Base-by-base conservation (phyloP, 2,113 vertebrate genomes). In the Steatornis caripensis region DNA sequence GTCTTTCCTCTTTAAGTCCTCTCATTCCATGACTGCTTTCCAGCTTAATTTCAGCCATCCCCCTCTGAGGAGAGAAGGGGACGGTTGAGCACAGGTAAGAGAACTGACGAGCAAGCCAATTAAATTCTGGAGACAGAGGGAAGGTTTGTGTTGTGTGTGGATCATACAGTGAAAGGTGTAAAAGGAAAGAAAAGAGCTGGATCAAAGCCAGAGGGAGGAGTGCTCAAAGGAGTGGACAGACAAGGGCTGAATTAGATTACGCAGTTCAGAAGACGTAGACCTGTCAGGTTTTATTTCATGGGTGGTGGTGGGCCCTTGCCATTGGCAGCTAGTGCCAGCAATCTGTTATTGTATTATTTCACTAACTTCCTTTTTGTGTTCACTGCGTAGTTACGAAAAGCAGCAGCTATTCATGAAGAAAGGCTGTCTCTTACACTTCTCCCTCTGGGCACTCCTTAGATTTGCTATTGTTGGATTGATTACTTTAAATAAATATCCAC, bases 401-500 rank as follows among this genome's bases (percentile, higher is more conserved):
- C 71, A 89, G 43, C 53, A 88, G 75, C 66, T 79, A 84, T 71
- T 93, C 30, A 39, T 8, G 71, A 70, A 55, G 68, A 83, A 93
- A 80, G 55, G 54, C 71, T 27, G 14, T 85, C 54, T 94, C 68
- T 85, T 46, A 2, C 1, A 36, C 81, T 93, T 92, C 76, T 54
- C 68, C 32, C 76, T 75, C 65, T 57, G 43, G 82, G 55, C 80
- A n/a, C 72, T 89, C 90, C 80, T 90, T 64, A 76, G 48, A 48
- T 92, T 87, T 89, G 30, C 88, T 81, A 10, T 58, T 96, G 83
- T 81, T 93, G 86, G 54, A 71, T 7, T 64, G 84, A 78, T 93
- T 87, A 54, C 95, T 92, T 92, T 88, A 92, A 92, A 95, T 92
- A 94, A 89, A 78, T 48, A 43, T 68, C 80, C 39, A 58, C 79